These are phyloP conservation scores for Clarias fuscus DNA, from an alignment of 2,797 vertebrate species.

Conservation along the genomic window DNA sequence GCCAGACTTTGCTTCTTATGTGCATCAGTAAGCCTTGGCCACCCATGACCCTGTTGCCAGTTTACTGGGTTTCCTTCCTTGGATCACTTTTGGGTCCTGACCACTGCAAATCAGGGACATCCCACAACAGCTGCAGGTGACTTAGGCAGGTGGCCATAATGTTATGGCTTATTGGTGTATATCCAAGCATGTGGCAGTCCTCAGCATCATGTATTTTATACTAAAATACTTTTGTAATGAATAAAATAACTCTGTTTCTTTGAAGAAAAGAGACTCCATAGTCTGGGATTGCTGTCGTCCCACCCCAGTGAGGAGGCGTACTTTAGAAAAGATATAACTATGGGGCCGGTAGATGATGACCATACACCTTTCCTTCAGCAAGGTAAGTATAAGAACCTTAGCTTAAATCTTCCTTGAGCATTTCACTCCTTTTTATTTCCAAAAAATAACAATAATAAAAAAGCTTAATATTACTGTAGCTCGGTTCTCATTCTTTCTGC, in stretches of 20 bases:
- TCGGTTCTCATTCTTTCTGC: not conserved
- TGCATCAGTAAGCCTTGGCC: too few relatives aligned
- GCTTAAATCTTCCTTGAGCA: not conserved
- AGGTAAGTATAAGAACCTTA: slow-evolving; percentile 67
- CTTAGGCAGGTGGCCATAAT: too few relatives aligned
- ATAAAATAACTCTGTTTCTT: not conserved
- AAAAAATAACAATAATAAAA: not conserved
- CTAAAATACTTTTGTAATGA: not conserved
- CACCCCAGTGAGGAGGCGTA: slow-evolving; percentile 80
- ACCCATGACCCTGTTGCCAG: too few relatives aligned
- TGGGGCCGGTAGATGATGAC: slow-evolving; percentile 83
- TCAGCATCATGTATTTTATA: not conserved
- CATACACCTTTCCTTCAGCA: slow-evolving; percentile 86
- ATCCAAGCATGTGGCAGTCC: not conserved
- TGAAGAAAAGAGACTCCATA: slow-evolving; percentile 85
- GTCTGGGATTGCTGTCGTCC: slow-evolving; percentile 75
- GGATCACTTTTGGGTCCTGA: too few relatives aligned
- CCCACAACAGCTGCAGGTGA: too few relatives aligned
- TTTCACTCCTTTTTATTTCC: not conserved
- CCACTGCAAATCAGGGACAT: too few relatives aligned
- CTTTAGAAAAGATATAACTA: slow-evolving; percentile 78
- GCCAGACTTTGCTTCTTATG: too few relatives aligned
- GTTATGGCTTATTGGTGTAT: too few relatives aligned
- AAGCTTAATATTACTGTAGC: not conserved
- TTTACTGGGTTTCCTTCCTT: too few relatives aligned